phyloP scores from a whole-genome alignment of 2,113 vertebrate species.

The Plotosus lineatus region DNA sequence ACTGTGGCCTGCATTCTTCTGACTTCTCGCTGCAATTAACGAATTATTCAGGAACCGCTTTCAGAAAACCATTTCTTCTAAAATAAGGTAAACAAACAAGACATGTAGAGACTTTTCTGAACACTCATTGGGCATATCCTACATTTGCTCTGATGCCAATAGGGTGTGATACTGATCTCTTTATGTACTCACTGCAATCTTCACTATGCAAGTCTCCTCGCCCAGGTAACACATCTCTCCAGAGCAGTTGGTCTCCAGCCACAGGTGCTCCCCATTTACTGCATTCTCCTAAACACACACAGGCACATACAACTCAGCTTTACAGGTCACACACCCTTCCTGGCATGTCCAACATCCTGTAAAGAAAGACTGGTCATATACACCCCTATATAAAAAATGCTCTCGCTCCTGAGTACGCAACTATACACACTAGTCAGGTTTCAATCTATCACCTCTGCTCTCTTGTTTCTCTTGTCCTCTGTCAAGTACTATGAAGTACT shows the following conservation, averaged over 20 bases:
- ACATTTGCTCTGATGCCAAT: neutral
- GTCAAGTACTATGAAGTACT: neutral
- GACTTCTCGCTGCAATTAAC: neutral
- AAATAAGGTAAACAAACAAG: neutral
- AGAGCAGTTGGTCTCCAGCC: conserved; percentile 98
- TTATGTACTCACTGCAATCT: conserved; percentile 87
- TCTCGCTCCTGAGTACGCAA: neutral
- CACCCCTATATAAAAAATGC: neutral
- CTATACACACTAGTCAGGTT: neutral
- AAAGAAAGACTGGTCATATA: neutral
- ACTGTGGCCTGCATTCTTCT: neutral
- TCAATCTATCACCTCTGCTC: neutral
- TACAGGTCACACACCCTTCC: neutral
- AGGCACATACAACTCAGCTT: conserved; percentile 2
- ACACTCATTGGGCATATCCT: neutral
- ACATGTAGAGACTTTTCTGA: neutral
- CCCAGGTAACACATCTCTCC: conserved; percentile 97
- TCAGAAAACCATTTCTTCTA: neutral
- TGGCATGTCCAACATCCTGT: neutral
- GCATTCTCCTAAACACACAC: conserved; percentile 84
- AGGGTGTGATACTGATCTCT: neutral
- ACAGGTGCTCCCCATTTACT: conserved; percentile 93
- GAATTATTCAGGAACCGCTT: neutral
- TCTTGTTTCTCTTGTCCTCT: neutral
- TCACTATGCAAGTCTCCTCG: conserved; percentile 91